phyloP scores from a whole-genome alignment of 2,797 vertebrate genomes.

The Tokudaia tokunoshimensis region DNA sequence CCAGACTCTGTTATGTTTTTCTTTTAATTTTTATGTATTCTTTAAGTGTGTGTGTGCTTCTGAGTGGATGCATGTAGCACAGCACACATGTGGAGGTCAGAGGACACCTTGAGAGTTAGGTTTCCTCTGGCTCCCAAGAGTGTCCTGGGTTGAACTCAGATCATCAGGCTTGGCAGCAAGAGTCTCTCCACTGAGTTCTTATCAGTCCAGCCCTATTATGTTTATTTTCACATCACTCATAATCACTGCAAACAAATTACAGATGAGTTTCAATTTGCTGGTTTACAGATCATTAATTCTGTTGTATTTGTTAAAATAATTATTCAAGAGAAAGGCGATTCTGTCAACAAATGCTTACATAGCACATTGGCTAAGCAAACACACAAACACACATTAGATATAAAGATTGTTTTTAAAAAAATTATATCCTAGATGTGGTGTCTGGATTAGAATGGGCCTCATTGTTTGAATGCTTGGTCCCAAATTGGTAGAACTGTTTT shows the following conservation, averaged over 20 bases:
- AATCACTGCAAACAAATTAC: not conserved
- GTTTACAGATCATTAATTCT: not conserved
- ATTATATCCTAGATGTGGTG: not conserved
- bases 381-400: not conserved
- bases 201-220: not conserved
- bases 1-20: not conserved
- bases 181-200: not conserved
- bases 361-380: not conserved
- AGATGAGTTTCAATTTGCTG: not conserved
- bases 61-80: not conserved
- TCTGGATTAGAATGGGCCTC: not conserved
- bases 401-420: not conserved
- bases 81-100: not conserved
- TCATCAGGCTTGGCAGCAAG: not conserved
- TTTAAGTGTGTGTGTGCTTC: not conserved
- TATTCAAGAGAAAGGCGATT: not conserved
- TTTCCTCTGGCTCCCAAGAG: not conserved
- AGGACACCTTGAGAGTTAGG: not conserved
- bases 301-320: slow-evolving; percentile 17
- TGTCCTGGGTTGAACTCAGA: no score
- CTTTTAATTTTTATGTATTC: not conserved
- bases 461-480: not conserved
- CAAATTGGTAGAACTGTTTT: not conserved
- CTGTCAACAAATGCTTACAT: not conserved
- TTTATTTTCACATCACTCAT: not conserved